phyloP scores from a whole-genome alignment of 2,797 vertebrate genomes.

The Hippopotamyrus pictus region DNA sequence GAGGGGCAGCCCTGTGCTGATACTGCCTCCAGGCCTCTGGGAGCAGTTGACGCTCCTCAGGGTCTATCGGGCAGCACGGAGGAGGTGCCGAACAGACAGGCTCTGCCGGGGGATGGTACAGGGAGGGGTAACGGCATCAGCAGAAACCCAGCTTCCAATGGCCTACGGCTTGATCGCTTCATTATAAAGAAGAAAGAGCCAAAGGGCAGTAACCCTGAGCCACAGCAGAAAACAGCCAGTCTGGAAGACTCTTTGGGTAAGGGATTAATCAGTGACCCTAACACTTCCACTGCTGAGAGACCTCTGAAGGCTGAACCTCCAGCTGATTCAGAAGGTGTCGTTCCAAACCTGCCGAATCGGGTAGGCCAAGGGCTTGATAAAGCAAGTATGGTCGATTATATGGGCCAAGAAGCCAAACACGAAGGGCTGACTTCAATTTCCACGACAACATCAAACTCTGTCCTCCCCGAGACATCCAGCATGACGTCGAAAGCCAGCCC shows the following conservation, averaged over 20 bases:
- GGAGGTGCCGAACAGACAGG: conserved; percentile 48
- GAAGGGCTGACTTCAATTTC: conserved; percentile 30
- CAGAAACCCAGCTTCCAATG: conserved; percentile 54
- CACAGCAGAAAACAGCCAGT: conserved; percentile 29
- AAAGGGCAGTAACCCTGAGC: conserved; percentile 55
- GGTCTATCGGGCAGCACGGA: conserved; percentile 60
- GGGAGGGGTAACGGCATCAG: conserved; percentile 43
- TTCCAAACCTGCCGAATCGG: conserved; percentile 68
- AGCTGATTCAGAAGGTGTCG: conserved; percentile 85
- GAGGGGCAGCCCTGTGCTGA: conserved; percentile 80
- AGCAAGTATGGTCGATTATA: conserved; percentile 45
- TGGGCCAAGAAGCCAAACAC: conserved; percentile 38
- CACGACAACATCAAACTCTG: neutral
- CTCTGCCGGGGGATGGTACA: conserved; percentile 39
- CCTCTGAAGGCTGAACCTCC: conserved; percentile 90
- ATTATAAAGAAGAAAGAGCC: conserved; percentile 69
- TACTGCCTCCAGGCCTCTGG: conserved; percentile 63
- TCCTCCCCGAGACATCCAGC: conserved; percentile 34
- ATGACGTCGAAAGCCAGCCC: neutral
- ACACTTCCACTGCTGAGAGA: conserved; percentile 49
- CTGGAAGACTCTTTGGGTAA: conserved; percentile 37
- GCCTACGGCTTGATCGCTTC: conserved; percentile 60
- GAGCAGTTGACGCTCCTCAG: conserved; percentile 64
- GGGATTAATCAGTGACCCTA: conserved; percentile 49
- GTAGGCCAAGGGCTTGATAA: conserved; percentile 49